phyloP scores from a whole-genome alignment of 2,888 invertebrate species.

The Pandemis cinnamomeana region DNA sequence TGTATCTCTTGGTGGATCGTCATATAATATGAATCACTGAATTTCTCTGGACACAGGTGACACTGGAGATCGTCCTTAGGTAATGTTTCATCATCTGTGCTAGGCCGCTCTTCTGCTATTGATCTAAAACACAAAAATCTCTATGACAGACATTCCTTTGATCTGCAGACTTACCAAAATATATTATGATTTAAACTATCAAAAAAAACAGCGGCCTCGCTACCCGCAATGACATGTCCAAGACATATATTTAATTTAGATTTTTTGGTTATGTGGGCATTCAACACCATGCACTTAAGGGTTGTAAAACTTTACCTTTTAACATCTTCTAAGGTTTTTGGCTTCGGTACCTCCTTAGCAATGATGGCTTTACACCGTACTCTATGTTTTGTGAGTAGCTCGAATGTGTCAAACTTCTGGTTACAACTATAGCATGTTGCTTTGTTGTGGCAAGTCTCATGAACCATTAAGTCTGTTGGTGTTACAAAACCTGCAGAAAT shows the following conservation, averaged over 20 bases:
- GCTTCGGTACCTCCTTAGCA: constrained; percentile 50
- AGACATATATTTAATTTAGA: too few relatives aligned
- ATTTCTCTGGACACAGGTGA: constrained; percentile 52
- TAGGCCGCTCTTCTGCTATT: constrained; percentile 28
- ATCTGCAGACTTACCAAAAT: background rate
- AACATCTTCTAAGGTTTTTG: constrained; percentile 67
- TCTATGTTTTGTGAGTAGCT: constrained; percentile 60
- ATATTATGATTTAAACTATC: background rate
- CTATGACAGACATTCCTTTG: background rate
- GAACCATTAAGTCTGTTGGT: constrained; percentile 73
- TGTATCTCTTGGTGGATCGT: constrained; percentile 63
- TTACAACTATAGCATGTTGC: constrained; percentile 69
- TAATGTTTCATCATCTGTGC: constrained; percentile 31
- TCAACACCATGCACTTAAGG: too few relatives aligned
- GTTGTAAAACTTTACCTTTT: constrained; percentile 51
- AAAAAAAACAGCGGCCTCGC: too few relatives aligned
- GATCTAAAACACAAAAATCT: constrained; percentile 48
- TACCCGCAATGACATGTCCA: too few relatives aligned
- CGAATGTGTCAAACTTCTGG: constrained; percentile 65
- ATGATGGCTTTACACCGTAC: constrained; percentile 56
- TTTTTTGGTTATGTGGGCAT: too few relatives aligned
- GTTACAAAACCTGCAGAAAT: constrained; percentile 65
- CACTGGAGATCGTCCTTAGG: constrained; percentile 47
- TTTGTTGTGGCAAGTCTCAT: constrained; percentile 73
- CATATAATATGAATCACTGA: constrained; percentile 58